Conservation (phyloP, 2,113 vertebrate species). For the Proterorhinus semilunaris region DNA sequence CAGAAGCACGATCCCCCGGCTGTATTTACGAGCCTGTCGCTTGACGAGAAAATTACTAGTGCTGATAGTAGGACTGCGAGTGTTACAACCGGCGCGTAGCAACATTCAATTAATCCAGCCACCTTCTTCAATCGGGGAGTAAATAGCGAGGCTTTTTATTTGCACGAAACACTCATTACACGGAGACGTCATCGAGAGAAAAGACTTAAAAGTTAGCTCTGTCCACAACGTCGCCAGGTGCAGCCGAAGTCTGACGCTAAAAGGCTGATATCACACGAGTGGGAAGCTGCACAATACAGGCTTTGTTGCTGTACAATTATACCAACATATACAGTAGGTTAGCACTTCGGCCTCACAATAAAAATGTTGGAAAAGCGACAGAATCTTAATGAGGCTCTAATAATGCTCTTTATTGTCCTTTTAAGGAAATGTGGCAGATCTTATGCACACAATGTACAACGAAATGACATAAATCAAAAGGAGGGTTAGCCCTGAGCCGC, state of each 20-base stretch:
- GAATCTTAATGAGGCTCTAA: no score
- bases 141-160: constrained; percentile 2
- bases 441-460: no score
- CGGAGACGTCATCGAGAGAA: background rate
- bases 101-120: constrained; percentile 7
- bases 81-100: constrained; percentile 16
- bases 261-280: background rate
- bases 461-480: no score
- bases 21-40: constrained; percentile 18
- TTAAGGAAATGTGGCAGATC: no score
- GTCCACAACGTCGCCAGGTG: background rate
- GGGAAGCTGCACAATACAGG: no score
- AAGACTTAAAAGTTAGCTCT: background rate
- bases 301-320: no score
- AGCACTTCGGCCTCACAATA: no score
- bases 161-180: constrained; percentile 4
- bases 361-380: no score
- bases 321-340: no score
- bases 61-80: constrained; percentile 18
- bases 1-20: constrained; percentile 6
- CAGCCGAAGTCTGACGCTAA: background rate
- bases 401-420: no score
- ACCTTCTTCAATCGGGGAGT: constrained; percentile 6
- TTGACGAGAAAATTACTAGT: constrained; percentile 31
- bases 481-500: no score